Conservation (phyloP, 2,113 vertebrate species). For the Callipepla californica region DNA sequence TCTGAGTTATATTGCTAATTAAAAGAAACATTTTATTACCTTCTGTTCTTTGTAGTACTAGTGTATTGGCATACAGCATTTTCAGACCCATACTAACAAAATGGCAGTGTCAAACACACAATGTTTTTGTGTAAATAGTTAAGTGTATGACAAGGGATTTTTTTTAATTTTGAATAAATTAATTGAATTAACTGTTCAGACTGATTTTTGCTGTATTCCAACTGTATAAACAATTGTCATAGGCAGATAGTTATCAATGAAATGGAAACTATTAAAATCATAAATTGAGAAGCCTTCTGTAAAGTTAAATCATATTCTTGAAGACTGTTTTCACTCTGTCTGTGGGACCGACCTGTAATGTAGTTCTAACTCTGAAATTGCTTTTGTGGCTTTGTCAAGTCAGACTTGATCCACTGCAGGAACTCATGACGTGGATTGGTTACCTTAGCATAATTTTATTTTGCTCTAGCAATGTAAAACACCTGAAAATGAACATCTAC, state of each 20-base stretch:
- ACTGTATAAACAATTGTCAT: not conserved
- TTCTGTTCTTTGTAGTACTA: not conserved
- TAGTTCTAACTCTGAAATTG: not conserved
- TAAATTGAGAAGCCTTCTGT: not conserved
- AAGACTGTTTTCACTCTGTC: not conserved
- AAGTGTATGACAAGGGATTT: not conserved
- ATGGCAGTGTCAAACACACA: not conserved
- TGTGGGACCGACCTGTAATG: not conserved
- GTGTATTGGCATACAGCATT: not conserved
- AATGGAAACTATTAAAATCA: not conserved
- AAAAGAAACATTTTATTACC: not conserved
- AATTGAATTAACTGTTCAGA: too few species aligned
- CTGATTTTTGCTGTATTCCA: not conserved
- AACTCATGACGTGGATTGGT: not conserved
- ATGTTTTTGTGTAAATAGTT: not conserved
- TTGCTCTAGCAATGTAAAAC: not conserved
- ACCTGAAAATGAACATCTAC: not conserved
- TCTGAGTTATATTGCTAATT: not conserved
- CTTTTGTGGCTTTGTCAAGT: not conserved
- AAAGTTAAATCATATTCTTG: not conserved
- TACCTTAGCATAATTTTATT: not conserved
- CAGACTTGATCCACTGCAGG: not conserved
- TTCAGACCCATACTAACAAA: not conserved
- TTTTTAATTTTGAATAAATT: not conserved
- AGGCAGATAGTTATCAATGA: not conserved